Evolutionary conservation across 2,113 vertebrate species (phyloP).

Genomic region (Donacobius atricapilla): DNA sequence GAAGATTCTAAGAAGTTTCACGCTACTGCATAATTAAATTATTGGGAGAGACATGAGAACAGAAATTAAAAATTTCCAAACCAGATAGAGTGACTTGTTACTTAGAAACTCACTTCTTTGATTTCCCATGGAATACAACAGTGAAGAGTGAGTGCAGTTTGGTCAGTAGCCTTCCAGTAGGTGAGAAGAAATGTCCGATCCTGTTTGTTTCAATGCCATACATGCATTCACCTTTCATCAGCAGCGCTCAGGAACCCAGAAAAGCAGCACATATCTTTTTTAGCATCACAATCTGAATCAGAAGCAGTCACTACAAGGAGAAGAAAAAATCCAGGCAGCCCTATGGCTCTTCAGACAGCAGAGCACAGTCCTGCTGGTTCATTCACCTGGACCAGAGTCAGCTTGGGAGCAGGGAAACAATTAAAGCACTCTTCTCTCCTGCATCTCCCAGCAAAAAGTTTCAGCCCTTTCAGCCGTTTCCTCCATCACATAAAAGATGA

Average conservation of each 20-base stretch:
- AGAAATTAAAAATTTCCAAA: background rate
- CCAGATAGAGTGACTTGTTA: background rate
- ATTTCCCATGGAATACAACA: background rate
- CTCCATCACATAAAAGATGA: background rate
- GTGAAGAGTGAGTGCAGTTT: background rate
- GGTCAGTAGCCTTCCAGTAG: background rate
- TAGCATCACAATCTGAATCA: background rate
- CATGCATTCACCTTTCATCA: background rate
- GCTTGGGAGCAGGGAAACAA: background rate
- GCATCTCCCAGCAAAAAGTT: background rate
- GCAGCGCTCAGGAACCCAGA: background rate
- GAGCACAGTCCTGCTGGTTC: background rate
- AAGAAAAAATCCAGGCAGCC: background rate
- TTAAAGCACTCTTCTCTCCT: background rate
- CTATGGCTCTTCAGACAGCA: background rate
- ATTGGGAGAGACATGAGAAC: background rate
- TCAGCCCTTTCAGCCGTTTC: background rate
- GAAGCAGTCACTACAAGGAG: background rate
- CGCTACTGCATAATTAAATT: background rate
- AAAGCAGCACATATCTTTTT: background rate
- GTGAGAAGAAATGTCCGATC: background rate
- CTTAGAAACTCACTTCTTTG: background rate
- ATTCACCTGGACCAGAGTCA: background rate
- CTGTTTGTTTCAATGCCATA: background rate
- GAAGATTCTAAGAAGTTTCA: background rate